Percentiles rank a stretch among this genome's conserved stretches.
Evolutionary conservation across 2,113 vertebrate species (phyloP).

Genomic region (Neolamprologus brichardi): DNA sequence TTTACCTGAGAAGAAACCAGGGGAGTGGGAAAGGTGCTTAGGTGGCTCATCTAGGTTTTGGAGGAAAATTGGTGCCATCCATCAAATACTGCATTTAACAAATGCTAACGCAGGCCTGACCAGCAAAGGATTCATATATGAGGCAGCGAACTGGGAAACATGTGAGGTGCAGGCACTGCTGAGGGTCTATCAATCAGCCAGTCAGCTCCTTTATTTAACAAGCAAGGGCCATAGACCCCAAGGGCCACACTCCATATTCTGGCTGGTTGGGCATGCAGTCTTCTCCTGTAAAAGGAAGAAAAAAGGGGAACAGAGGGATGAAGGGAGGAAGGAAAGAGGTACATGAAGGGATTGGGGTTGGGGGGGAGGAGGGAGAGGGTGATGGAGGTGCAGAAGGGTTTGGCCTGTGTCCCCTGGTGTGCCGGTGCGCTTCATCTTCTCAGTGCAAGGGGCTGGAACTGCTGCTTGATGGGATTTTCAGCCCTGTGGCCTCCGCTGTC

Average conservation of each 20-base stretch:
- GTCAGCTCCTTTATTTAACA: constrained; percentile 79
- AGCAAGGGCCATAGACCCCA: constrained; percentile 65
- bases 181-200: constrained; percentile 78
- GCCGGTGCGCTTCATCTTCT: constrained; percentile 72
- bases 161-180: constrained; percentile 63
- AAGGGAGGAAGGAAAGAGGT: constrained; percentile 34
- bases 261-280: constrained; percentile 70
- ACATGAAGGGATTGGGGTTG: constrained; percentile 42
- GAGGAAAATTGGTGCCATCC: constrained; percentile 77
- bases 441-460: constrained; percentile 71
- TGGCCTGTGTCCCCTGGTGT: constrained; percentile 64
- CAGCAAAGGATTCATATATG: constrained; percentile 72
- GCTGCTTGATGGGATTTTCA: constrained; percentile 76
- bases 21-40: constrained; percentile 60
- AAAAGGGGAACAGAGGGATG: constrained; percentile 31
- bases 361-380: background rate
- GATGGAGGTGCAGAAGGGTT: constrained; percentile 56
- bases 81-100: constrained; percentile 75
- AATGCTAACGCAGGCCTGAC: constrained; percentile 60
- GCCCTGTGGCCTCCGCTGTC: constrained; percentile 64
- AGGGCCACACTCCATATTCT: constrained; percentile 68
- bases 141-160: constrained; percentile 65
- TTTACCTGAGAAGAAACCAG: constrained; percentile 65
- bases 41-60: constrained; percentile 72
- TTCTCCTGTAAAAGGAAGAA: constrained; percentile 35